phyloP scores from a whole-genome alignment of 2,797 vertebrate genomes.

The Pseudomugil tenellus region DNA sequence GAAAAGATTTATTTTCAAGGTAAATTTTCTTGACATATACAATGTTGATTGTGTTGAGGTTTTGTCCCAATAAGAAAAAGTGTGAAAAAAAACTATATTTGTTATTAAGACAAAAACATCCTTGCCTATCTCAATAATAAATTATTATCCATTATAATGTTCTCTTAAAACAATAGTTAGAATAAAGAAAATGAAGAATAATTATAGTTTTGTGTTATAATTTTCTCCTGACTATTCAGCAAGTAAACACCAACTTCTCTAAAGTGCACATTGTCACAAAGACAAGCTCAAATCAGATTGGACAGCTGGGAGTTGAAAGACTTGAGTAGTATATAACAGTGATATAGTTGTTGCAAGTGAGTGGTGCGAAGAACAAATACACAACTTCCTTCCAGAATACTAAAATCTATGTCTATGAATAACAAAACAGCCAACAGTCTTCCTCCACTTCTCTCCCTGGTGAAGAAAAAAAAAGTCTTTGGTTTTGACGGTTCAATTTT shows the following conservation, averaged over 20 bases:
- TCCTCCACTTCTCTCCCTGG: constrained; percentile 28
- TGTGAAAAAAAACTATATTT: not conserved
- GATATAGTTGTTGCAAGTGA: constrained; percentile 45
- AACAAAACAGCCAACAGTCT: constrained; percentile 38
- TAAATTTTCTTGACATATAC: constrained; percentile 17
- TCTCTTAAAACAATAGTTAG: constrained; percentile 24
- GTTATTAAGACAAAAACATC: constrained; percentile 7
- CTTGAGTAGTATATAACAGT: constrained; percentile 43
- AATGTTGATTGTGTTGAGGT: not conserved
- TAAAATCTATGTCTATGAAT: constrained; percentile 56
- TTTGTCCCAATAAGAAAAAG: not conserved
- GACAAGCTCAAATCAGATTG: constrained; percentile 25
- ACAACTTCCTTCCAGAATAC: constrained; percentile 57
- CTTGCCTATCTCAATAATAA: not conserved
- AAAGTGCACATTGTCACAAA: constrained; percentile 23
- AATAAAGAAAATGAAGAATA: constrained; percentile 18
- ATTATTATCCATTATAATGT: not conserved
- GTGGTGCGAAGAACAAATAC: constrained; percentile 47
- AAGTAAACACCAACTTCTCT: constrained; percentile 28
- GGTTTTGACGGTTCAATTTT: constrained; percentile 48
- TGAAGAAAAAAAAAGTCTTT: constrained; percentile 43
- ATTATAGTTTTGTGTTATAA: constrained; percentile 1
- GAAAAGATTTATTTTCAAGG: constrained; percentile 16
- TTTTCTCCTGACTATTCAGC: constrained; percentile 16
- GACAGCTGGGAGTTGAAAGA: constrained; percentile 56